Percentiles rank a stretch among this genome's conserved stretches.
These are phyloP conservation scores for Dromius quadrimaculatus DNA, from an alignment of 2,888 invertebrate species.

Conservation along the genomic window DNA sequence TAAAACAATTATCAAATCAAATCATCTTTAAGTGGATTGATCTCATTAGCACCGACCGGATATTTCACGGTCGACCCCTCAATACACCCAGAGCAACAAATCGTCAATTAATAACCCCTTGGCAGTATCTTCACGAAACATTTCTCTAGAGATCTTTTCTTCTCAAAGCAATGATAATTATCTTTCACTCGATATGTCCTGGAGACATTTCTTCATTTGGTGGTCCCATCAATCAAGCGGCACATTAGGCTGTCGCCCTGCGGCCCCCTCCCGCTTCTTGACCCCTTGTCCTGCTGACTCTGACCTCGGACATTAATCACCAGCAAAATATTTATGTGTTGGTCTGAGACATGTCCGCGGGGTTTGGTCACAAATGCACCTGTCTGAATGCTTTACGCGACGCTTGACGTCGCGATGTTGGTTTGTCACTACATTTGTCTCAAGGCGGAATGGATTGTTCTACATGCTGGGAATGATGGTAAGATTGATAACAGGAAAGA, in stretches of 20 bases:
- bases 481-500: too few relatives aligned
- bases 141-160: neutral
- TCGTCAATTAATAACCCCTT: conserved; percentile 42
- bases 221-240: conserved; percentile 66
- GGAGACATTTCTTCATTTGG: conserved; percentile 66
- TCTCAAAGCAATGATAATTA: conserved; percentile 62
- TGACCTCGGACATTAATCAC: conserved; percentile 52
- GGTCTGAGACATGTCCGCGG: conserved; percentile 48
- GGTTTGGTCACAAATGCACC: conserved; percentile 55
- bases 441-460: too few relatives aligned
- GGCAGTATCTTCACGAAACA: conserved; percentile 15
- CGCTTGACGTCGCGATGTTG: too few relatives aligned
- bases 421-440: too few relatives aligned
- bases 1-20: too few relatives aligned
- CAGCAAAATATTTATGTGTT: conserved; percentile 50
- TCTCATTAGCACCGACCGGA: conserved; percentile 36
- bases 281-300: conserved; percentile 4
- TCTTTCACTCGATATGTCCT: conserved; percentile 64
- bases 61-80: conserved; percentile 45
- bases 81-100: neutral
- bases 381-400: too few relatives aligned
- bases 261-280: conserved; percentile 44
- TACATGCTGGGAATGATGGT: too few relatives aligned
- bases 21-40: too few relatives aligned
- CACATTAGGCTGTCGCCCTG: conserved; percentile 62